A percentile compares a stretch with the other conserved stretches of the same genome.
Evolutionary conservation across 2,113 vertebrate genomes (phyloP).

Genomic region (Amblyopsis rosae): DNA sequence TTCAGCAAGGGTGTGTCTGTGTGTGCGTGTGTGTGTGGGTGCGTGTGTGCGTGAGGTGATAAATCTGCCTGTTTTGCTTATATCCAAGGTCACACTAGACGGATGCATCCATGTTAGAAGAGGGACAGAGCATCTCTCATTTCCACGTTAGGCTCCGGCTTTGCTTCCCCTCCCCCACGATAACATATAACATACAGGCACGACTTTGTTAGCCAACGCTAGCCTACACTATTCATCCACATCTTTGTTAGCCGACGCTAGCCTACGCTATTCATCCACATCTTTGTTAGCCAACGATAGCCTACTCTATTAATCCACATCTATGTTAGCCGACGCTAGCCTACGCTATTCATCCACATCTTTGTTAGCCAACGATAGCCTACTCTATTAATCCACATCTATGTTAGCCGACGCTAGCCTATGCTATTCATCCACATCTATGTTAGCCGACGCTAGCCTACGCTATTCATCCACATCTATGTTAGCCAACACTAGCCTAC

Average conservation of each 20-base stretch:
- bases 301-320: no score
- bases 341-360: no score
- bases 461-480: no score
- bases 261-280: neutral
- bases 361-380: no score
- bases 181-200: slow-evolving; percentile 31
- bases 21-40: slow-evolving; percentile 32
- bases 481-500: no score
- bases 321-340: no score
- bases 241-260: no score
- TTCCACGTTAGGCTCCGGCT: slow-evolving; percentile 41
- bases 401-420: neutral
- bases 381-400: neutral
- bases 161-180: neutral
- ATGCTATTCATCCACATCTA: no score
- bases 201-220: neutral
- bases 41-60: slow-evolving; percentile 34
- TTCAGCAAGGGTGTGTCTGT: slow-evolving; percentile 20
- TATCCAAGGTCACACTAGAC: slow-evolving; percentile 61
- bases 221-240: no score
- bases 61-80: slow-evolving; percentile 55
- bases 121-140: slow-evolving; percentile 45
- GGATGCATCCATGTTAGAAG: slow-evolving; percentile 23
- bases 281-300: neutral
- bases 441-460: no score